Base-by-base conservation (phyloP, 2,113 vertebrate genomes). In the Centropus bengalensis region DNA sequence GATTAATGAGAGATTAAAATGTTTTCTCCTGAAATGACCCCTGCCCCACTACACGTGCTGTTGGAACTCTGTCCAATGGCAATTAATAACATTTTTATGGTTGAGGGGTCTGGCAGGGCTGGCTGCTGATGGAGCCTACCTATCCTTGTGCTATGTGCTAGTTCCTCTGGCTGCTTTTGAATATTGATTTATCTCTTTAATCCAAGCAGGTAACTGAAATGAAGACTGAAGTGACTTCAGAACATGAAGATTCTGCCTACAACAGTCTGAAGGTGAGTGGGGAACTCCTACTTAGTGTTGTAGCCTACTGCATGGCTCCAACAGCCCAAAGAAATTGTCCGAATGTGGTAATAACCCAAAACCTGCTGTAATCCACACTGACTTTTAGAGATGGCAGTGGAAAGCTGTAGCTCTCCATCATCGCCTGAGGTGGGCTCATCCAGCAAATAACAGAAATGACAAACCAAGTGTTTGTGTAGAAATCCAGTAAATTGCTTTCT, bases 211-310 rank as follows among this genome's bases (percentile, higher is more conserved):
- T 82, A 5, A 97, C 95, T 26, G 98, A 98, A 74, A 47, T 58
- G 2, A 98, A 94, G 86, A 96, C 91, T 42, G 96, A 97, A 45
- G 83, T 96, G 4, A 97, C 98, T 82, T 86, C 96, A 8, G 98
- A 99, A 52, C 96, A 87, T 2, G 98, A 97, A 15, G 99, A 99
- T 70, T 97, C 98, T 62, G 98, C 98, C 8, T 99, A 99, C 97
- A 98, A 99, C 75, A 99, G 98, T 73, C 98, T 99, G 70, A 99
- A 99, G 99, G 99, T 99, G 97, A 97, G 95, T 98, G 94, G 96
- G 81, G 36, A 44, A 75, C 42, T 52, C 18, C 19, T 20, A 0
- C 38, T 58, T 62, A 8, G 22, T 30, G 18, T 40, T 82, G 67
- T 44, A 52, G n/a, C 33, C 36, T 56, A 2, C 17, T 38, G 13